A percentile compares a stretch with the other conserved stretches of the same genome.
Conservation (phyloP, 1,140 invertebrate genomes). For the Melanaphis sacchari region DNA sequence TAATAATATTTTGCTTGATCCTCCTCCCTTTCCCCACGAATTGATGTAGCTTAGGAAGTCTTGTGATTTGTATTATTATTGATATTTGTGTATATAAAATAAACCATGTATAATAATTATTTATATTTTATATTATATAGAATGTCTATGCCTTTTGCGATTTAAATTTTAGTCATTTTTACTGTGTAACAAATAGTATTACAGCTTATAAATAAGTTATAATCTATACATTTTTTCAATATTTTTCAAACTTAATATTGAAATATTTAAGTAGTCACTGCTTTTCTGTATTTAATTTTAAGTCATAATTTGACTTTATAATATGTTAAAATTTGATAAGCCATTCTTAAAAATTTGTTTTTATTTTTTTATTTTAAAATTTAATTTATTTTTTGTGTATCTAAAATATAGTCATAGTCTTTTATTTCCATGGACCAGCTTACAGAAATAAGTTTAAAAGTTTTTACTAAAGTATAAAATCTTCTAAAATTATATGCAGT, state of each 20-base stretch:
- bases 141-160: neutral
- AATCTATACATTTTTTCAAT: constrained; percentile 10
- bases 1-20: constrained; percentile 35
- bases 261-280: constrained; percentile 11
- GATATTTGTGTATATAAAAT: constrained; percentile 33
- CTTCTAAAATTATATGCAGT: neutral
- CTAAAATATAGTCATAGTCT: neutral
- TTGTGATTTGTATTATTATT: constrained; percentile 41
- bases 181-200: constrained; percentile 22
- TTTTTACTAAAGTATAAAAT: neutral
- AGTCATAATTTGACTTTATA: neutral
- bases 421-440: neutral
- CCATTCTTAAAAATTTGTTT: neutral
- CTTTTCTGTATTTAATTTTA: constrained; percentile 2
- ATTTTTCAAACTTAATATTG: constrained; percentile 18
- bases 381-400: neutral
- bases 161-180: constrained; percentile 29
- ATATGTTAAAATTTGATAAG: neutral
- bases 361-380: neutral
- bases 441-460: neutral
- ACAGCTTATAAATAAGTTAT: neutral
- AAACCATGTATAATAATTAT: constrained; percentile 2
- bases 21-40: neutral
- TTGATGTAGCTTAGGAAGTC: constrained; percentile 10
- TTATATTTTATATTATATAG: neutral